phyloP scores from a whole-genome alignment of 2,797 vertebrate genomes.

The Macropus fuliginosus region DNA sequence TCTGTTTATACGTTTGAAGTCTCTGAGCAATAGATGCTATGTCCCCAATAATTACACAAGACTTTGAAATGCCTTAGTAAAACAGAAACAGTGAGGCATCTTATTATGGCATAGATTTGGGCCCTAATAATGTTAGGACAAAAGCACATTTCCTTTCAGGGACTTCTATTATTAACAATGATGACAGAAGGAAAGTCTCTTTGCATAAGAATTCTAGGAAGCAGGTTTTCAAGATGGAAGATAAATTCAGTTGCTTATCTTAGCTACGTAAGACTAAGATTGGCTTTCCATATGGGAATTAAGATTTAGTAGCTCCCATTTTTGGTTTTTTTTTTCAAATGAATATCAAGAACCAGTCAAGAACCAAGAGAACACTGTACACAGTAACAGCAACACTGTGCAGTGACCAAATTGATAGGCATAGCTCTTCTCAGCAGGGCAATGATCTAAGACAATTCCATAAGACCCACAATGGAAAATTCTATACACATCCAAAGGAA shows the following conservation, averaged over 20 bases:
- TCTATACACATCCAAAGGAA: too few relatives aligned
- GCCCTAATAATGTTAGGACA: not conserved
- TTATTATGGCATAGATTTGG: not conserved
- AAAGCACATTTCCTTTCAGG: not conserved
- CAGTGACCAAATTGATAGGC: too few relatives aligned
- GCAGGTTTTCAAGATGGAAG: not conserved
- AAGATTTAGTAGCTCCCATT: not conserved
- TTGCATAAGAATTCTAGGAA: not conserved
- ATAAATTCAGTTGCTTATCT: not conserved
- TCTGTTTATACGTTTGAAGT: not conserved
- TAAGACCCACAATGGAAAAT: too few relatives aligned
- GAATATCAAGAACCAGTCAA: not conserved
- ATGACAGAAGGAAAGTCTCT: not conserved
- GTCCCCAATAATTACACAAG: not conserved
- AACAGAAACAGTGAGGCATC: not conserved
- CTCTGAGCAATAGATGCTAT: not conserved
- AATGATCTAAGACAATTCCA: too few relatives aligned
- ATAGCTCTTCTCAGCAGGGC: too few relatives aligned
- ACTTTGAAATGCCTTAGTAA: not conserved
- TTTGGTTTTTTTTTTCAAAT: not conserved
- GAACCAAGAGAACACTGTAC: not conserved
- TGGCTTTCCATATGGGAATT: not conserved
- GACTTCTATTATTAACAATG: not conserved
- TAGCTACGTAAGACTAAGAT: not conserved
- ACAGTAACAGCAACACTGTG: too few relatives aligned